Conservation (phyloP, 2,113 vertebrate genomes). For the Macrotis lagotis region DNA sequence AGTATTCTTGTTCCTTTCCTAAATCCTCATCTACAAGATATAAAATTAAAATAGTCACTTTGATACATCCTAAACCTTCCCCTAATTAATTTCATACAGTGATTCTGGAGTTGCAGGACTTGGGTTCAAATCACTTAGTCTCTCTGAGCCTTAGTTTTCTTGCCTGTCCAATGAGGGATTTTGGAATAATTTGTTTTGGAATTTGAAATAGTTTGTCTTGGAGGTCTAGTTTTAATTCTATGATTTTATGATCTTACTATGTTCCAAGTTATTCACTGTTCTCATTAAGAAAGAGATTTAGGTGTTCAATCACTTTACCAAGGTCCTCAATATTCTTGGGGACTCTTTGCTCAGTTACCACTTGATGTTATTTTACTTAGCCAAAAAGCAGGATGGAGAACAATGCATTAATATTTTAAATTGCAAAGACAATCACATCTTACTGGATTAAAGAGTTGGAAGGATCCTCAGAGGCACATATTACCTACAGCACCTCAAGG, state of each 20-base stretch:
- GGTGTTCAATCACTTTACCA: slow-evolving; percentile 14
- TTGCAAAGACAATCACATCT: slow-evolving; percentile 22
- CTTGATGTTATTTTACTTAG: not conserved
- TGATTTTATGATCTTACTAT: not conserved
- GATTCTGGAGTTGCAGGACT: not conserved
- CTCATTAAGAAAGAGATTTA: not conserved
- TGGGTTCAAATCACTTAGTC: not conserved
- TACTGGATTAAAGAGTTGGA: not conserved
- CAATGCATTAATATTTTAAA: not conserved
- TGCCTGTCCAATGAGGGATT: not conserved
- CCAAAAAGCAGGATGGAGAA: not conserved
- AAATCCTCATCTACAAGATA: not conserved
- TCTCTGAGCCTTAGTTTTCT: not conserved
- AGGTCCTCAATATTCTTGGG: not conserved
- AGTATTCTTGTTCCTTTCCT: not conserved
- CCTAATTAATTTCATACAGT: not conserved
- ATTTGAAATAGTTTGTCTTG: not conserved
- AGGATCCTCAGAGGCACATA: not conserved
- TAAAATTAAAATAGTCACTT: not conserved
- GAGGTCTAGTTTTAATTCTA: not conserved
- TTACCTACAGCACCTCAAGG: not conserved
- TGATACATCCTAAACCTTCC: not conserved
- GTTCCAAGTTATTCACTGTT: not conserved
- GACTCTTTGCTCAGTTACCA: not conserved
- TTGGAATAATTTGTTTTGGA: not conserved